phyloP scores from a whole-genome alignment of 2,113 vertebrate species.

The Pangasianodon hypophthalmus region DNA sequence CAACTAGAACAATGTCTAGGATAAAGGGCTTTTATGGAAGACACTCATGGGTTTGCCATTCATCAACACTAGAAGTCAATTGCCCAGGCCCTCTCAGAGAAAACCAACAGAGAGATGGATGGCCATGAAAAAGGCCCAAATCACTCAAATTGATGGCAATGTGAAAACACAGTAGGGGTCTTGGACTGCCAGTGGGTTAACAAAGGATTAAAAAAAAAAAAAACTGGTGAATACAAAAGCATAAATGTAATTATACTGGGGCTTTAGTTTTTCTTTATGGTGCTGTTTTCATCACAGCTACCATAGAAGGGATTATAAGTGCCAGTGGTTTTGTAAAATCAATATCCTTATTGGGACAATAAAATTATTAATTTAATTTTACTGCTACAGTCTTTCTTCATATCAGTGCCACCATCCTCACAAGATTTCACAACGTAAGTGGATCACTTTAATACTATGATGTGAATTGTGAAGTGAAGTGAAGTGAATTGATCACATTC shows the following conservation, averaged over 20 bases:
- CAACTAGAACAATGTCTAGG: background rate
- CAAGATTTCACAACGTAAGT: too few species aligned
- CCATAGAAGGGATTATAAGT: background rate
- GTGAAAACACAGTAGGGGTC: background rate
- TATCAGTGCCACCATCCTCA: too few species aligned
- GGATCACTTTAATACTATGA: too few species aligned
- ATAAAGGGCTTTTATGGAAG: background rate
- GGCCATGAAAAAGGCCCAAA: background rate
- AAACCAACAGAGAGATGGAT: conserved; percentile 29
- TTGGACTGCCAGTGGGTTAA: background rate
- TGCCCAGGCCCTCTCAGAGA: background rate
- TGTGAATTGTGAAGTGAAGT: too few species aligned
- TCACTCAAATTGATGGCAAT: background rate
- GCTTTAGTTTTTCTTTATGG: background rate
- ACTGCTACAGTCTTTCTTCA: too few species aligned
- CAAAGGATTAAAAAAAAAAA: background rate
- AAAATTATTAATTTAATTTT: background rate
- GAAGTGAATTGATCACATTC: too few species aligned
- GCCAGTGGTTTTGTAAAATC: background rate
- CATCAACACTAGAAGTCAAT: background rate
- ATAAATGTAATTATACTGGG: background rate
- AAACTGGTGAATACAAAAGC: background rate
- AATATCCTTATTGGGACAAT: background rate
- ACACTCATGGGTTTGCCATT: conserved; percentile 2
- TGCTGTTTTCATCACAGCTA: background rate